Percentiles rank a stretch among this genome's conserved stretches.
phyloP scores from a whole-genome alignment of 2,797 vertebrate genomes.

The Gymnocypris eckloni region DNA sequence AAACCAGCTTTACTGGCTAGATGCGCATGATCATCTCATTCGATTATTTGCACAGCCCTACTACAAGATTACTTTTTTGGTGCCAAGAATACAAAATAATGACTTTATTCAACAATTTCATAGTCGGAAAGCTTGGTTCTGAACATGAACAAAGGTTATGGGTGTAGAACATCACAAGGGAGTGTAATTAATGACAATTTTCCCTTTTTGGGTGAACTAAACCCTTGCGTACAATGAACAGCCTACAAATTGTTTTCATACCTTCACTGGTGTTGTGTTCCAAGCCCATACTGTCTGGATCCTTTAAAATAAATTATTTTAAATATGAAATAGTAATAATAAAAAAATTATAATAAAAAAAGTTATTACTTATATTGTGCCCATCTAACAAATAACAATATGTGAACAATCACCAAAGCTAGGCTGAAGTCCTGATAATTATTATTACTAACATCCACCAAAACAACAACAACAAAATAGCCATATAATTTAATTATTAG shows the following conservation, averaged over 20 bases:
- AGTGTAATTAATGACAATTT: neutral
- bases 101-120: neutral
- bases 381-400: neutral
- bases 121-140: neutral
- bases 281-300: constrained; percentile 26
- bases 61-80: neutral
- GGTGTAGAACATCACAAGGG: neutral
- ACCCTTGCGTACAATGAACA: neutral
- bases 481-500: neutral
- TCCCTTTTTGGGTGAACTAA: neutral
- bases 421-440: neutral
- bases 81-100: neutral
- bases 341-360: neutral
- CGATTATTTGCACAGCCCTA: no score
- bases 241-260: constrained; percentile 13
- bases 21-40: no score
- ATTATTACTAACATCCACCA: neutral
- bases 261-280: constrained; percentile 37
- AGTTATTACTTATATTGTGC: neutral
- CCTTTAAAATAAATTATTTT: constrained; percentile 19
- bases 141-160: neutral
- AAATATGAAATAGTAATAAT: neutral
- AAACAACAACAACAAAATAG: neutral
- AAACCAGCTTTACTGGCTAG: no score
- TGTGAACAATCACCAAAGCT: neutral